Evolutionary conservation across 2,797 vertebrate genomes (phyloP).

Genomic region (Microcaecilia unicolor): DNA sequence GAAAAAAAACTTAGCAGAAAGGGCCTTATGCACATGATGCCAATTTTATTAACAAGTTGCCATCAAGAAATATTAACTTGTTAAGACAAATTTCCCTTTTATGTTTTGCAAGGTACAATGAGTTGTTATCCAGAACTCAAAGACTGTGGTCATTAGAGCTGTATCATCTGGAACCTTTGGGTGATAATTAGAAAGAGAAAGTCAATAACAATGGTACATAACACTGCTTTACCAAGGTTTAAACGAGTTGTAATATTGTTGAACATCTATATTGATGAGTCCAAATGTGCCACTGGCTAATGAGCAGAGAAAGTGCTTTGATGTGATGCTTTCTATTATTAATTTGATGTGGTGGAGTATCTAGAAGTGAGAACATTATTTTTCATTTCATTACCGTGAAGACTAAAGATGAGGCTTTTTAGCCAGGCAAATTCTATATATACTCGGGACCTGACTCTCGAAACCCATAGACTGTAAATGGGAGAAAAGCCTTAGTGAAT

Average conservation of each 20-base stretch:
- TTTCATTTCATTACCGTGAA: conserved; percentile 35
- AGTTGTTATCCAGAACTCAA: conserved; percentile 41
- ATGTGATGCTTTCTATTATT: conserved; percentile 58
- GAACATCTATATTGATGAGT: conserved; percentile 66
- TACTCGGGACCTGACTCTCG: too few species aligned
- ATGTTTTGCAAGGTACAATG: conserved; percentile 27
- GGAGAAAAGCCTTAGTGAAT: too few species aligned
- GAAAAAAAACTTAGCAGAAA: too few species aligned
- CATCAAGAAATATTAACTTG: too few species aligned
- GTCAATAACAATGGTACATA: conserved; percentile 66
- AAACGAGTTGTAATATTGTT: conserved; percentile 63
- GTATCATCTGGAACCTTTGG: conserved; percentile 64
- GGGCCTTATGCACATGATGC: too few species aligned
- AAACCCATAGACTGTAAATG: too few species aligned
- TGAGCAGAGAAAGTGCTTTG: conserved; percentile 49
- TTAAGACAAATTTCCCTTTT: conserved; percentile 12
- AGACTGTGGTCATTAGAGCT: conserved; percentile 53
- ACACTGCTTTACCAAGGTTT: conserved; percentile 62
- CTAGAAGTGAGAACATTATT: conserved; percentile 39
- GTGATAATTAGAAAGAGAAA: conserved; percentile 65
- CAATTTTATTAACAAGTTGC: too few species aligned
- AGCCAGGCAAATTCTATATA: too few species aligned
- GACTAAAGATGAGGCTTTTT: too few species aligned
- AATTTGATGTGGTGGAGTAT: conserved; percentile 52
- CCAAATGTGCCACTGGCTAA: conserved; percentile 58